These are phyloP conservation scores for Chauna torquata DNA, from an alignment of 2,113 vertebrate genomes.

Conservation along the genomic window DNA sequence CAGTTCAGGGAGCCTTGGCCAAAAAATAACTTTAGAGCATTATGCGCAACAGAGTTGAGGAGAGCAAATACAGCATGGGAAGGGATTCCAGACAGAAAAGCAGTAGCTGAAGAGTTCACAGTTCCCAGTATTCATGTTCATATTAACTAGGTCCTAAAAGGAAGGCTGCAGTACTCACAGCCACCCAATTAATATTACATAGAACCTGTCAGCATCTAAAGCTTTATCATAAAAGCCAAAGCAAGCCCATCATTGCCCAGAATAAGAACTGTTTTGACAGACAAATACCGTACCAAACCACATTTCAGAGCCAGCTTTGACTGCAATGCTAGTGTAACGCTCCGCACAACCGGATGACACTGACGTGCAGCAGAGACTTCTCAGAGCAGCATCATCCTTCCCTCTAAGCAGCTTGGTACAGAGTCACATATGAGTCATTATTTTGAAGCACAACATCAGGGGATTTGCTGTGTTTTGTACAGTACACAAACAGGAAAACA, in stretches of 20 bases:
- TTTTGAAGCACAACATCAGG: neutral
- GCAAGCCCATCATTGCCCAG: neutral
- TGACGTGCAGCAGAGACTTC: neutral
- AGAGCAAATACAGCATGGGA: neutral
- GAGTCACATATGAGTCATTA: neutral
- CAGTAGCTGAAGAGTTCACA: neutral
- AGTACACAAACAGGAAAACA: neutral
- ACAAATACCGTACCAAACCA: neutral
- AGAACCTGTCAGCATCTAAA: neutral
- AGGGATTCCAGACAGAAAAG: neutral
- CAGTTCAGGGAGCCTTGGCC: neutral
- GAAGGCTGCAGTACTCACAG: neutral
- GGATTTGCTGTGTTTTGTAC: neutral
- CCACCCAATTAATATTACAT: neutral
- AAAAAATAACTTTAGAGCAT: neutral
- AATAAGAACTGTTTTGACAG: neutral
- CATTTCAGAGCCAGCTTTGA: neutral
- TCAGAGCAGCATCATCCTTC: neutral
- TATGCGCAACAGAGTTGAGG: rapidly evolving
- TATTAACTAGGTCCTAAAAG: neutral
- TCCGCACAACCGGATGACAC: neutral
- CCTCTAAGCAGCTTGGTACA: neutral
- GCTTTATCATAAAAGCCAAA: neutral
- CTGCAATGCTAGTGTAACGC: neutral
- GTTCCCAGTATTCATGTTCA: neutral